Evolutionary conservation across 1,140 invertebrate species (phyloP).

Genomic region (Trialeurodes vaporariorum): DNA sequence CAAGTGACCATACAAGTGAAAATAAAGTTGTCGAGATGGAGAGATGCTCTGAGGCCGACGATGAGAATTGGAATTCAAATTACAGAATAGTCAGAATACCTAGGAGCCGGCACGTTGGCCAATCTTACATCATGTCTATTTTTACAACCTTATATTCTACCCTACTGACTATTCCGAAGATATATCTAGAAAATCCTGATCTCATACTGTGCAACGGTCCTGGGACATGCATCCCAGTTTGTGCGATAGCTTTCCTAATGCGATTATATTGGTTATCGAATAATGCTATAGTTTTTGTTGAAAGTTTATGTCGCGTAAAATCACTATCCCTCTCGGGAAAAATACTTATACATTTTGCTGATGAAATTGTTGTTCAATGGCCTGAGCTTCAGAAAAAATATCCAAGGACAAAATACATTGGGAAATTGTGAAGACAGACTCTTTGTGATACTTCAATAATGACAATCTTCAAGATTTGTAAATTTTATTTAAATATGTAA

Average conservation of each 20-base stretch:
- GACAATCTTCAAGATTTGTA: too few species aligned
- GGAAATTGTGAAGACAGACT: constrained; percentile 20
- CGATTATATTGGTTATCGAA: constrained; percentile 51
- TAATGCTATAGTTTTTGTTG: constrained; percentile 76
- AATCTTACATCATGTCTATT: constrained; percentile 69
- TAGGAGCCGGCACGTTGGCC: constrained; percentile 74
- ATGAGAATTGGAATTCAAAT: constrained; percentile 6
- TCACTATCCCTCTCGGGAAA: constrained; percentile 78
- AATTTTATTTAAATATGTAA: too few species aligned
- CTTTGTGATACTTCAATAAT: too few species aligned
- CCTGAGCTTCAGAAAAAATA: constrained; percentile 47
- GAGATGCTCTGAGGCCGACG: neutral
- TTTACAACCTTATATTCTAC: constrained; percentile 62
- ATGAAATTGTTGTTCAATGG: constrained; percentile 89
- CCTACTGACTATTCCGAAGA: constrained; percentile 51
- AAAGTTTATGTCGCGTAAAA: constrained; percentile 87
- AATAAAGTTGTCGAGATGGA: constrained; percentile 39
- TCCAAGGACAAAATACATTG: constrained; percentile 34
- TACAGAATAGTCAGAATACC: constrained; percentile 47
- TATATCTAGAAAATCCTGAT: constrained; percentile 57
- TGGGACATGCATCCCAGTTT: constrained; percentile 85
- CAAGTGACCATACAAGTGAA: constrained; percentile 61
- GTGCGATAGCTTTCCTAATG: constrained; percentile 54
- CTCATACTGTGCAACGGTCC: constrained; percentile 87
- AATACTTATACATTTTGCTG: constrained; percentile 69